Conservation (phyloP, 2,113 vertebrate species). For the Redunca redunca region DNA sequence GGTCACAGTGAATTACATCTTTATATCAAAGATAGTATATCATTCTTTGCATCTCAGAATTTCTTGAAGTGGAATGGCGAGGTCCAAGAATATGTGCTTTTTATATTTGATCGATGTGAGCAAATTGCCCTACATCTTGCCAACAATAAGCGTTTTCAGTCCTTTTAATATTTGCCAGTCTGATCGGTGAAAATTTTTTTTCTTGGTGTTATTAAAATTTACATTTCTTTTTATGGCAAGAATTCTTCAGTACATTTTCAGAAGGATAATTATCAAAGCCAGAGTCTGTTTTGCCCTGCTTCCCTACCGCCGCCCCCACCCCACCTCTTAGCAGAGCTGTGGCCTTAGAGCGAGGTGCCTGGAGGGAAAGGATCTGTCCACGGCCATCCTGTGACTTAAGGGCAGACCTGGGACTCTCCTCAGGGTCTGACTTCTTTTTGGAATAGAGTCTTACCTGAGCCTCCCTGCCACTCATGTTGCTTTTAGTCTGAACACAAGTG, state of each 20-base stretch:
- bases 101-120: neutral
- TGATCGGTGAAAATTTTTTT: neutral
- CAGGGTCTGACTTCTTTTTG: neutral
- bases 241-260: neutral
- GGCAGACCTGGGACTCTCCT: neutral
- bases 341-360: neutral
- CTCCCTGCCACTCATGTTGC: neutral
- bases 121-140: neutral
- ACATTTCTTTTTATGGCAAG: neutral
- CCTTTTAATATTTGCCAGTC: neutral
- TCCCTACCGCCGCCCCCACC: fast-evolving
- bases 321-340: neutral
- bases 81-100: neutral
- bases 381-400: neutral
- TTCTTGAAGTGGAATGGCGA: neutral
- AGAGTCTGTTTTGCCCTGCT: neutral
- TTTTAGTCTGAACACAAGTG: neutral
- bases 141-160: neutral
- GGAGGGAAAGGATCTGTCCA: neutral
- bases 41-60: neutral
- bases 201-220: neutral
- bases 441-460: neutral
- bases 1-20: neutral
- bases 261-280: neutral
- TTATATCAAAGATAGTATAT: neutral